Evolutionary conservation across 2,797 vertebrate genomes (phyloP).

Genomic region (Cyclura pinguis): DNA sequence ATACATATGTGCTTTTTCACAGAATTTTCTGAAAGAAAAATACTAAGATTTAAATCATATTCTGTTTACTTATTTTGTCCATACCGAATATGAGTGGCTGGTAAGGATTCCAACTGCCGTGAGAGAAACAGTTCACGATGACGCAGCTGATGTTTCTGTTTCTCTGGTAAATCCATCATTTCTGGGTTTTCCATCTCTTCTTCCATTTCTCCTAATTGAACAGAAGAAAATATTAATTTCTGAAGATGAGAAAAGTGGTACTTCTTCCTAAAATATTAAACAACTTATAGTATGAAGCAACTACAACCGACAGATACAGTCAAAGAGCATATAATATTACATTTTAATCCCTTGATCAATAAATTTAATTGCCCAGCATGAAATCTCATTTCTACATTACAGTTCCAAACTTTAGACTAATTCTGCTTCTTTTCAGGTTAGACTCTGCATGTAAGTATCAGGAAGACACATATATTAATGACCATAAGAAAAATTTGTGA

Average conservation of each 20-base stretch:
- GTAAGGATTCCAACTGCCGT: constrained; percentile 94
- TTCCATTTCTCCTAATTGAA: constrained; percentile 90
- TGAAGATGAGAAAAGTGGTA: not conserved
- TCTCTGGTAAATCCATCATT: constrained; percentile 93
- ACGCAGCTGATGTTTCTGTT: constrained; percentile 95
- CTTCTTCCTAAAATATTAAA: constrained; percentile 24
- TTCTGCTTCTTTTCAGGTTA: not conserved
- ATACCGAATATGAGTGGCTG: constrained; percentile 98
- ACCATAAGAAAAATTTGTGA: not conserved
- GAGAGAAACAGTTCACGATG: constrained; percentile 97
- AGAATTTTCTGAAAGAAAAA: not conserved
- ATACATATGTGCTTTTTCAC: not conserved
- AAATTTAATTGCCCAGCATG: not conserved
- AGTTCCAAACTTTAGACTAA: not conserved
- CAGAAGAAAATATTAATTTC: constrained; percentile 22
- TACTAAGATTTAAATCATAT: constrained; percentile 5
- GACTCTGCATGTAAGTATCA: not conserved
- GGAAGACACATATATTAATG: not conserved
- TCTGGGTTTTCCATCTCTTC: constrained; percentile 98
- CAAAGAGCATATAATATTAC: not conserved
- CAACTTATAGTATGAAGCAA: not conserved
- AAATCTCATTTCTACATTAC: not conserved
- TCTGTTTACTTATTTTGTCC: constrained; percentile 2
- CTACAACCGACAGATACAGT: not conserved
- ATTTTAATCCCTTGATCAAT: not conserved